phyloP scores from a whole-genome alignment of 2,113 vertebrate species.

The Ploceus nigricollis region DNA sequence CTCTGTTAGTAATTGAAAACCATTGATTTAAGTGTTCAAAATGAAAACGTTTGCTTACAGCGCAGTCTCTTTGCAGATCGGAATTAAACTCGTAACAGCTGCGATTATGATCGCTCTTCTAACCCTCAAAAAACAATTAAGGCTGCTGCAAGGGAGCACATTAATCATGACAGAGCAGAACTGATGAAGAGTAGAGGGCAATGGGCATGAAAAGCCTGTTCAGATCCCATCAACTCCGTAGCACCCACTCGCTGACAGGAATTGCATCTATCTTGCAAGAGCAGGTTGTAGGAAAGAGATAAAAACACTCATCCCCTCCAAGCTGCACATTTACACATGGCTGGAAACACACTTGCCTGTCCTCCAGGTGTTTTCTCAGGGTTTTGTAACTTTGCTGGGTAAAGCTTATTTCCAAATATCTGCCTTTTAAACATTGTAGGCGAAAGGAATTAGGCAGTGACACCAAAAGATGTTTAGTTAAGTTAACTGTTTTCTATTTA shows the following conservation, averaged over 20 bases:
- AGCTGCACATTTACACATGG: rapidly evolving
- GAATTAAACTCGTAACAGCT: neutral
- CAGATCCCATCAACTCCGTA: neutral
- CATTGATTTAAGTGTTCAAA: neutral
- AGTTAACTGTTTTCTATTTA: neutral
- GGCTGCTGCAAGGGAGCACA: neutral
- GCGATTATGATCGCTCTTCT: neutral
- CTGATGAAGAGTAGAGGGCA: neutral
- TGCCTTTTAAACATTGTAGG: neutral
- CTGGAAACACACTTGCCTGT: neutral
- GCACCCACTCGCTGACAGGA: neutral
- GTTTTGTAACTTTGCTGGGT: neutral
- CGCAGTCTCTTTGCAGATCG: neutral
- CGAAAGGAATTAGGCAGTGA: neutral
- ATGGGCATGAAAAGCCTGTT: neutral
- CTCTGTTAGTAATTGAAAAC: neutral
- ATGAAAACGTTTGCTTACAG: neutral
- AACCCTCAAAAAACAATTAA: slow-evolving; percentile 28
- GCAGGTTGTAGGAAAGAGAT: neutral
- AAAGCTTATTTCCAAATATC: neutral
- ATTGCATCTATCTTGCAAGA: neutral
- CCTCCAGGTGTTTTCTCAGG: neutral
- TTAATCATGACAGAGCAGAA: neutral
- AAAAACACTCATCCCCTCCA: neutral
- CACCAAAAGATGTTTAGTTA: neutral